Conservation (phyloP, 2,888 invertebrate species). For the Drosophila atroscutellata region DNA sequence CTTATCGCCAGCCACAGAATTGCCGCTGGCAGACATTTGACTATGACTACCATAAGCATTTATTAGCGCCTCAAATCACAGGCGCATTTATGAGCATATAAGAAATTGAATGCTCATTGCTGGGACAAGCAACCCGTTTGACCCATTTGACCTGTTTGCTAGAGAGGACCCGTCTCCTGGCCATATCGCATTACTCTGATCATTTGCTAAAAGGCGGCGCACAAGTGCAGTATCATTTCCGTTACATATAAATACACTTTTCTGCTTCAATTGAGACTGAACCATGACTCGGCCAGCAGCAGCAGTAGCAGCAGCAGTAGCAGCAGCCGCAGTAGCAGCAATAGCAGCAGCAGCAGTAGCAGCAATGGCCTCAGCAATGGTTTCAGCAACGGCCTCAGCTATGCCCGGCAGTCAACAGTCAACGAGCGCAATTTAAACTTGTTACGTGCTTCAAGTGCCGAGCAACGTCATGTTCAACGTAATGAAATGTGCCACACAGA, state of each 20-base stretch:
- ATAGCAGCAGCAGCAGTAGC: conserved; percentile 19
- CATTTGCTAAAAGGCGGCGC: conserved; percentile 67
- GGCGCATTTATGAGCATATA: conserved; percentile 49
- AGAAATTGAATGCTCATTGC: conserved; percentile 45
- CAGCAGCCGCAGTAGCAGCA: neutral
- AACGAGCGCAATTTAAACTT: conserved; percentile 80
- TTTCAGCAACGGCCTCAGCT: conserved; percentile 22
- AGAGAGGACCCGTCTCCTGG: neutral
- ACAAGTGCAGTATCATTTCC: conserved; percentile 79
- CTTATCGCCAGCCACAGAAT: conserved; percentile 62
- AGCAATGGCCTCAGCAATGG: conserved; percentile 10
- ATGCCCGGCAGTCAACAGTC: conserved; percentile 76
- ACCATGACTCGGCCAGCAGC: conserved; percentile 64
- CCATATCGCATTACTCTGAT: conserved; percentile 62
- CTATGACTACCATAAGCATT: conserved; percentile 61
- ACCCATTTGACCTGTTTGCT: conserved; percentile 14
- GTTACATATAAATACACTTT: conserved; percentile 80
- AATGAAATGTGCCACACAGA: conserved; percentile 70
- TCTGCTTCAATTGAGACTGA: conserved; percentile 74
- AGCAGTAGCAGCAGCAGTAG: neutral
- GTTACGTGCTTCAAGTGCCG: conserved; percentile 73
- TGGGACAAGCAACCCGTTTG: conserved; percentile 49
- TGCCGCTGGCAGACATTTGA: conserved; percentile 14
- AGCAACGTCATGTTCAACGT: conserved; percentile 72
- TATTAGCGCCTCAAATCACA: conserved; percentile 64